Percentiles rank a stretch among this genome's conserved stretches.
phyloP scores from a whole-genome alignment of 2,113 vertebrate genomes.

The Forbesichthys agassizii region DNA sequence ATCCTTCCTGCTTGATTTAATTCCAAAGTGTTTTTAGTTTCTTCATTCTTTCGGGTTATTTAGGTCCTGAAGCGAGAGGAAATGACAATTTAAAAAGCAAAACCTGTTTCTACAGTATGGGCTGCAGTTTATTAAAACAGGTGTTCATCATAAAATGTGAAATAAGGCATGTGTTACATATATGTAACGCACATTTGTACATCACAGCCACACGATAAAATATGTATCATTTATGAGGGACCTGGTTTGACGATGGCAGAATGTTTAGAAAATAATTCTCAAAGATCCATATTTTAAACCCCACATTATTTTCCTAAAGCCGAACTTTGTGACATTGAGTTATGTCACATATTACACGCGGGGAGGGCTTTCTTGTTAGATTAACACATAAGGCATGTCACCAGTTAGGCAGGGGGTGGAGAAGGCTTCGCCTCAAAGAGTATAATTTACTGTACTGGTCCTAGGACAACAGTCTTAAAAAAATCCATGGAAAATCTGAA shows the following conservation, averaged over 20 bases:
- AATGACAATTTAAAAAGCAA: neutral
- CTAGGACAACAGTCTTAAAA: constrained; percentile 31
- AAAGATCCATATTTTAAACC: constrained; percentile 6
- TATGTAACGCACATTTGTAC: neutral
- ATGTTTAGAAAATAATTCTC: constrained; percentile 3
- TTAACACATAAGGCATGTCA: constrained; percentile 47
- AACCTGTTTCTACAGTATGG: neutral
- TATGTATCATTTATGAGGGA: neutral
- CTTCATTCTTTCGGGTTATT: constrained; percentile 21
- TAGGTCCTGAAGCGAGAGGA: neutral
- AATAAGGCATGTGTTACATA: neutral
- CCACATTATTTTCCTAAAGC: constrained; percentile 47
- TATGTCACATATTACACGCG: constrained; percentile 26
- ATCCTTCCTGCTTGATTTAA: constrained; percentile 46
- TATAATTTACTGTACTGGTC: constrained; percentile 21
- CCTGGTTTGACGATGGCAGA: constrained; percentile 15
- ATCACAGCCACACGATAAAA: neutral
- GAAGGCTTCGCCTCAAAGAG: constrained; percentile 18
- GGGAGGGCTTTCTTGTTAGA: constrained; percentile 43
- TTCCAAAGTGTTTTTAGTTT: constrained; percentile 40
- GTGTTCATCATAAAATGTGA: neutral
- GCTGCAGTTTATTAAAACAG: neutral
- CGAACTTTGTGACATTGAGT: constrained; percentile 23
- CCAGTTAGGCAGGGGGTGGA: constrained; percentile 17
- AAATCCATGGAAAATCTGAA: constrained; percentile 45